Evolutionary conservation across 2,888 invertebrate species (phyloP).

Genomic region (Brenthis hecate): DNA sequence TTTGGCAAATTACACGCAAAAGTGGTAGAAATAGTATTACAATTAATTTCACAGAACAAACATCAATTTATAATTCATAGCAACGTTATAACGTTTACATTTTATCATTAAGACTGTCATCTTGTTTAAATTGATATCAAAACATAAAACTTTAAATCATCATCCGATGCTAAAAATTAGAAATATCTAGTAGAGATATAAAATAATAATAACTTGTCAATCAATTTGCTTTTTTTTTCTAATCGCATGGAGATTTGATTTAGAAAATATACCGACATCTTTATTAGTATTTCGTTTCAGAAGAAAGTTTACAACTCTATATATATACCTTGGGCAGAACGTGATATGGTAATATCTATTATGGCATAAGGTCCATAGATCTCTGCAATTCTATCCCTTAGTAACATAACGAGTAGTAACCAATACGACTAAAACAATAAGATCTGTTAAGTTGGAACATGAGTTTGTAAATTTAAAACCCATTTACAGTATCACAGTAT

Average conservation of each 20-base stretch:
- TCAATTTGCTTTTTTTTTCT: not conserved
- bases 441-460: too few species aligned
- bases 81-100: not conserved
- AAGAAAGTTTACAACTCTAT: not conserved
- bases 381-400: too few species aligned
- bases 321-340: too few species aligned
- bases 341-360: too few species aligned
- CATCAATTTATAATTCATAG: not conserved
- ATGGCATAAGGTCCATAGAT: too few species aligned
- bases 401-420: too few species aligned
- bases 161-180: not conserved
- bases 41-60: not conserved
- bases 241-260: not conserved
- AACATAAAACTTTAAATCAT: not conserved
- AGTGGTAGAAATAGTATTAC: constrained; percentile 11
- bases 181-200: not conserved
- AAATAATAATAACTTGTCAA: not conserved
- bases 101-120: not conserved
- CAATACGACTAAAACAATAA: too few species aligned
- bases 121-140: not conserved
- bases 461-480: too few species aligned
- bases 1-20: not conserved
- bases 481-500: too few species aligned
- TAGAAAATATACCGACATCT: not conserved
- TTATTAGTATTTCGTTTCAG: not conserved